Evolutionary conservation across 2,888 invertebrate genomes (phyloP), one percentile per base, ranked within the genome.

Genomic region (Ganaspis brasiliensis): DNA sequence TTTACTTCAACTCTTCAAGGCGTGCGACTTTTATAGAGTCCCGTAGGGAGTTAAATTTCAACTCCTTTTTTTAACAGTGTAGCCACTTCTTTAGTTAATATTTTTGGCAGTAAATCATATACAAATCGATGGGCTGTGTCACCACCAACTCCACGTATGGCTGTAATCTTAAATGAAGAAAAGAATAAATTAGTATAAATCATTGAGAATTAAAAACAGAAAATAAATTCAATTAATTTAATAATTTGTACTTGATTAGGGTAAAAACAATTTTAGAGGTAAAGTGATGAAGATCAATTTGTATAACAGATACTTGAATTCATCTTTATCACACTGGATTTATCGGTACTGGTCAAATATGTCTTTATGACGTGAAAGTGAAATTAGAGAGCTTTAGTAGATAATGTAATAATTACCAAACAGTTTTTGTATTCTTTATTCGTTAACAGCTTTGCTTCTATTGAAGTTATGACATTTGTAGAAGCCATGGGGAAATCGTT

Each of bases 121-220:
- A 49, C 49, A 49, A 49, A 49, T 14, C n/a, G 12, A n/a, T 49
- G n/a, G 49, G 49, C 49, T 49, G 49, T 49, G n/a, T 49, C 49
- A 4, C 49, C 49, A n/a, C 49, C 49, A 5, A 49, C 49, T 16
- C 49, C 49, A 16, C 49, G 49, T 49, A n/a, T 49, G 6, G 49
- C 49, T 49, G 49, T 49, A 49, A 49, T 49, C 49, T 49, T 49
- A 49, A 6, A 31, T 31, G 6, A 31, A 31, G 6, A n/a, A 49
- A 49, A n/a, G 49, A 16, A 16, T 49, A 5, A 49, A 16, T 16
- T n/a, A n/a, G n/a, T 40, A 40, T 35, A 8, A 35, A 35, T 35
- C 35, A 6, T n/a, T n/a, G n/a, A n/a, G n/a, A n/a, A n/a, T n/a
- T n/a, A n/a, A n/a, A n/a, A n/a, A n/a, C n/a, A n/a, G n/a, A n/a